Base-by-base conservation (phyloP, 64 coral and sea anemone species). In the Stichodactyla helianthus region DNA sequence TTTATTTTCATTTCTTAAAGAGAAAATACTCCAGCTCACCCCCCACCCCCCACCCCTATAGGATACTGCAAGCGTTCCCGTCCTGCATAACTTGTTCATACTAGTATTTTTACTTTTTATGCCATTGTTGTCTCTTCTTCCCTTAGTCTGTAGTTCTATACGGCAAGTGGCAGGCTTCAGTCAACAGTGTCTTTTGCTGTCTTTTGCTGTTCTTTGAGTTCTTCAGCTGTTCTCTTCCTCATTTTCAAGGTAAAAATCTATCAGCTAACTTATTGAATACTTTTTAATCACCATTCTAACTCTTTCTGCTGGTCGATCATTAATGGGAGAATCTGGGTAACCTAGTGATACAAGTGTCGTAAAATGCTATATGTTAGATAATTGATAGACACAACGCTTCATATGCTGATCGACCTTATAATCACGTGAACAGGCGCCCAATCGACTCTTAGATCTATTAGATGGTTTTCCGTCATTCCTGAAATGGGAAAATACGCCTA, bases 221-320 rank as follows among this genome's bases (percentile, higher is more conserved):
- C 83, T 8, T 84, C 83, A 15, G 83, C 83, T 63, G 54, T 84
- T 59, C 44, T 54, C 6, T 84, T 84, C 25, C 83, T 84, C n/a
- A 26, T 84, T 1, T 25, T 84, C 35, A 84, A 84, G 83, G 83
- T 84, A 81, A 4, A 74, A 0, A 74, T 26, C 12, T 74, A 23
- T 27, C 27, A 74, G 20, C 12, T 26, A 74, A 26, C 18, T 74
- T 74, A 11, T 10, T 27, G 20, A 12, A 74, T 4, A 74, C 8
- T 20, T 7, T 20, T 0, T 68, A n/a, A 8, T 7, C 6, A 20
- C 63, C 63, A 6, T 6, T 71, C 12, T 31, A 7, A 1, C 10
- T n/a, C 9, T 10, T 8, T 4, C 60, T 5, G 7, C 11, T 65
- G 18, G 62, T 11, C 7, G 4, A 11, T 59, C 56, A 59, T 57